Conservation (phyloP, 2,888 invertebrate genomes). For the Cosmopolites sordidus region DNA sequence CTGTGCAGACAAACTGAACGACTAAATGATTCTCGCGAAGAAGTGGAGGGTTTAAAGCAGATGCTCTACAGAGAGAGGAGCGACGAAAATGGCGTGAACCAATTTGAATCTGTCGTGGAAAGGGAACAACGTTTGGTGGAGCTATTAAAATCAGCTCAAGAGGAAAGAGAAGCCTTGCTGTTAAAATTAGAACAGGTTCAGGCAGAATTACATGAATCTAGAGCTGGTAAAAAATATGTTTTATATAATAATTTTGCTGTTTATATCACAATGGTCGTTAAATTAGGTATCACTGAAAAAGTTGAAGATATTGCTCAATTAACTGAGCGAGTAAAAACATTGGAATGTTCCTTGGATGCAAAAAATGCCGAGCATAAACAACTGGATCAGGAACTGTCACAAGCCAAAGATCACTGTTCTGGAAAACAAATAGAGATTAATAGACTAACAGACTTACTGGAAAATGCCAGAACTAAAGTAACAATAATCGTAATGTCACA, state of each 20-base stretch:
- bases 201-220: conserved; percentile 63
- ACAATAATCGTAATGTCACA: conserved; percentile 6
- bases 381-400: conserved; percentile 67
- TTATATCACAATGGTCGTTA: too few relatives aligned
- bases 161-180: conserved; percentile 69
- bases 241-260: neutral
- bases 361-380: conserved; percentile 70
- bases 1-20: conserved; percentile 89
- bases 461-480: conserved; percentile 79
- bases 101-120: conserved; percentile 59
- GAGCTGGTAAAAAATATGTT: conserved; percentile 35
- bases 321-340: conserved; percentile 63
- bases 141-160: conserved; percentile 76
- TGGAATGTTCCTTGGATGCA: conserved; percentile 72
- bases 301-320: conserved; percentile 62
- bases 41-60: conserved; percentile 80
- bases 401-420: conserved; percentile 69
- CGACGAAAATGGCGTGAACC: conserved; percentile 26
- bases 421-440: conserved; percentile 76
- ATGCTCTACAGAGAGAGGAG: conserved; percentile 55
- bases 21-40: conserved; percentile 79
- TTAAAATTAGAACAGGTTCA: conserved; percentile 75
- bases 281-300: conserved; percentile 47
- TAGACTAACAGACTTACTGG: conserved; percentile 70
- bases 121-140: conserved; percentile 79